Evolutionary conservation across 2,113 vertebrate species (phyloP), one percentile per base, ranked within the genome.

Genomic region (Protomyctophum bolini): DNA sequence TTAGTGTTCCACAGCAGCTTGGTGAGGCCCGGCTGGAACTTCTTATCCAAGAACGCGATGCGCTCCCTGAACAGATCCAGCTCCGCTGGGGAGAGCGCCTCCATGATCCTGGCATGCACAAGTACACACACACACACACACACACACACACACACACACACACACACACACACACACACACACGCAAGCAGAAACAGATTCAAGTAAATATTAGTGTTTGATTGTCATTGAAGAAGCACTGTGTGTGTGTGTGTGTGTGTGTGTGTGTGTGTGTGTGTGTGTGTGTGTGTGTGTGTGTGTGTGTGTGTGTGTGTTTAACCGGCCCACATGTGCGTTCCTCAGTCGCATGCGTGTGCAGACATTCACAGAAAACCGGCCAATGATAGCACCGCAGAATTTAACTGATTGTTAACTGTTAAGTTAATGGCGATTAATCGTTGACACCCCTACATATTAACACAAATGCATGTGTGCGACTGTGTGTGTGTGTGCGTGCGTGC

Each of bases 21-120:
- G 75, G 94, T 93, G 60, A 96, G 86, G 9, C 96, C 95, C 0
- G 94, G 95, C 57, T 94, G 87, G 72, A 96, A 89, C 90, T 94
- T 95, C 79, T 91, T 92, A 76, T 97, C 94, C 10, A 97, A 81
- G 72, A 90, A 89, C 2, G 83, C 83, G 72, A 97, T 93, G 0
- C 85, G 87, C 57, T 95, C 94, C 70, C 87, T 87, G 84, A 97
- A 97, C 29, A 97, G 86, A 50, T 89, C 88, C 62, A 92, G 71
- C 82, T 96, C 95, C 0, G 94, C 92, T 0, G 87, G 48, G 29
- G 95, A 93, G 51, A 97, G 89, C 70, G 87, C 88, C 47, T 62
- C 83, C 46, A 95, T 90, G 72, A 97, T 93, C 87, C 96, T 97
- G 80, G 63, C 2, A 67, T 9, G 79, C 14, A 10, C 8, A 68